phyloP scores from a whole-genome alignment of 2,888 invertebrate genomes.

The Elmis aenea region DNA sequence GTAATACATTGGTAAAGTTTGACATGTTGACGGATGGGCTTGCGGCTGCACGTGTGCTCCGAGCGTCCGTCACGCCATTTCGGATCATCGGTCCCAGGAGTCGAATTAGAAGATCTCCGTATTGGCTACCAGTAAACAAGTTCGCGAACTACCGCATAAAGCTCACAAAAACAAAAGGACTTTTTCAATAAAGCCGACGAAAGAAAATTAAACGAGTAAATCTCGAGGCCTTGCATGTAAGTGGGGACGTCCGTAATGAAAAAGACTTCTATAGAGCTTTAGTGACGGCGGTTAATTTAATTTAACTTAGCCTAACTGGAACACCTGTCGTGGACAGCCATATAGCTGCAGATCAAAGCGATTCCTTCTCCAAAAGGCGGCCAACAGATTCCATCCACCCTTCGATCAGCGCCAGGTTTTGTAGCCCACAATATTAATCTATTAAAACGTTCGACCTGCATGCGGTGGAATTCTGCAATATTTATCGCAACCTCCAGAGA shows the following conservation, averaged over 20 bases:
- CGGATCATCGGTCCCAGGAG: slow-evolving; percentile 30
- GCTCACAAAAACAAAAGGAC: slow-evolving; percentile 26
- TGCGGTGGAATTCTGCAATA: too few relatives aligned
- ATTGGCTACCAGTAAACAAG: slow-evolving; percentile 26
- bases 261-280: slow-evolving; percentile 23
- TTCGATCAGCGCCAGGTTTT: too few relatives aligned
- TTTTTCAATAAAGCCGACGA: slow-evolving; percentile 31
- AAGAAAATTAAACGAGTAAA: slow-evolving; percentile 37
- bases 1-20: slow-evolving; percentile 43
- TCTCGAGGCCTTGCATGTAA: slow-evolving; percentile 29
- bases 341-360: slow-evolving; percentile 17
- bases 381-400: too few relatives aligned
- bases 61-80: slow-evolving; percentile 20
- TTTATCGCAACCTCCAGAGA: slow-evolving; percentile 9
- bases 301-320: slow-evolving; percentile 28
- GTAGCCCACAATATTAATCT: too few relatives aligned
- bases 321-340: slow-evolving; percentile 16
- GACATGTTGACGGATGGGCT: slow-evolving; percentile 41
- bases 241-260: slow-evolving; percentile 24
- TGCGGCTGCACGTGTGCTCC: slow-evolving; percentile 29
- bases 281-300: slow-evolving; percentile 27
- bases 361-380: too few relatives aligned
- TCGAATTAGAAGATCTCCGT: slow-evolving; percentile 28
- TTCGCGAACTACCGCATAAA: slow-evolving; percentile 23
- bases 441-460: too few relatives aligned